A percentile compares a stretch with the other conserved stretches of the same genome.
These are phyloP conservation scores for Hylia prasina DNA, from an alignment of 2,113 vertebrate species.

Conservation along the genomic window DNA sequence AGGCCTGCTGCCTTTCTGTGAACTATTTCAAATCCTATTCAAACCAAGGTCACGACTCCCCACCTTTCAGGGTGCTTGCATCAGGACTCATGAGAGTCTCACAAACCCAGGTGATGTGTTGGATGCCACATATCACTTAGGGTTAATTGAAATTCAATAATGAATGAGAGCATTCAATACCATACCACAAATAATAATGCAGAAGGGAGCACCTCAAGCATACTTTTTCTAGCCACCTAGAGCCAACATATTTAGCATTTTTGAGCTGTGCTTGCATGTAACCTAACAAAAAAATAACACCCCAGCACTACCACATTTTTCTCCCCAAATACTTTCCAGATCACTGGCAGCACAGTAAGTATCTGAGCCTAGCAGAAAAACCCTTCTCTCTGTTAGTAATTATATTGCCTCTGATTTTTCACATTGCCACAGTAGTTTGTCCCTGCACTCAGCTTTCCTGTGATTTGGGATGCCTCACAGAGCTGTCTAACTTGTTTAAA, in stretches of 20 bases:
- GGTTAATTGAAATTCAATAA: neutral
- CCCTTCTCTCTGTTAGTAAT: neutral
- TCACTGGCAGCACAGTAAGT: neutral
- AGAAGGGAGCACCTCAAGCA: neutral
- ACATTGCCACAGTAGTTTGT: neutral
- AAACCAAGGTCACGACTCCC: neutral
- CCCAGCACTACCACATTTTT: neutral
- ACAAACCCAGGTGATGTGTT: neutral
- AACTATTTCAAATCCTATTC: neutral
- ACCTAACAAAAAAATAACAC: neutral
- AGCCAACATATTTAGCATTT: neutral
- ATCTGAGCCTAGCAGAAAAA: neutral
- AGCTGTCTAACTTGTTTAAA: neutral
- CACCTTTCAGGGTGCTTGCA: neutral
- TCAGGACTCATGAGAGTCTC: neutral
- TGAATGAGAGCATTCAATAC: neutral
- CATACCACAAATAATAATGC: neutral
- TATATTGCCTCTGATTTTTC: neutral
- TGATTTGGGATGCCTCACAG: neutral
- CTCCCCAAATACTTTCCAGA: neutral
- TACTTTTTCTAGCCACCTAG: neutral
- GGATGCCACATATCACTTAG: accelerated
- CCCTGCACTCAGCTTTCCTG: neutral
- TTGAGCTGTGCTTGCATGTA: neutral
- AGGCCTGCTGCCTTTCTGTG: neutral